Evolutionary conservation across 2,888 invertebrate genomes (phyloP), one percentile per base, ranked within the genome.

Genomic region (Drosophila greeni): DNA sequence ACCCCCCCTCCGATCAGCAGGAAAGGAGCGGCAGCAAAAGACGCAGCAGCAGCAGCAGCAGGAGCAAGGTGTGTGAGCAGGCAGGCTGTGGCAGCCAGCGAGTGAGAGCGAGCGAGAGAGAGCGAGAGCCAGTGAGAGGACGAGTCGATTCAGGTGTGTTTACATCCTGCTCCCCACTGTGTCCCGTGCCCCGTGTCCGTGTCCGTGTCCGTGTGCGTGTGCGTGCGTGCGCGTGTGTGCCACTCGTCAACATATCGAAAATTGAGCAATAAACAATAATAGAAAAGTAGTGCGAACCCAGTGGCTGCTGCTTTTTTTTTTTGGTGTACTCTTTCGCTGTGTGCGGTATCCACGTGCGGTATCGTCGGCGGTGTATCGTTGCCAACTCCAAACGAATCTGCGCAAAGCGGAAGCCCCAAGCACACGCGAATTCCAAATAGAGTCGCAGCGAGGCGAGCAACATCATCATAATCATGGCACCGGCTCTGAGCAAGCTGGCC

Each of bases 401-500:
- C 56, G 42, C 45, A 24, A 62, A 62, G 42, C 62, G 62, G 40
- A 61, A 34, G 23, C 29, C 33, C 58, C 29, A 47, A 31, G 29
- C 45, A 53, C 53, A 53, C 53, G 53, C 52, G 48, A 61, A 61
- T 61, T 61, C 62, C 48, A 26, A 61, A 48, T 36, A 20, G 12
- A 33, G 31, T 33, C 48, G 33, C 48, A 48, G 48, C 48, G 33
- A 48, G 33, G 48, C 48, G 33, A 48, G 18, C 49, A 48, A 36
- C 53, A 58, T 16, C 33, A 33, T 18, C 58, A 34, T 18, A 71
- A 85, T 82, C 71, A 94, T 95, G 95, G 94, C 95, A 78, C 94
- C 94, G 76, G 91, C 91, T 87, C 91, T 94, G 73, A 95, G 95
- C 89, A 95, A 94, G 91, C 90, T 93, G 84, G 91, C 93, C 72